Percentiles rank a stretch among this genome's conserved stretches.
phyloP scores from a whole-genome alignment of 2,888 invertebrate species.

The Noctua janthe region DNA sequence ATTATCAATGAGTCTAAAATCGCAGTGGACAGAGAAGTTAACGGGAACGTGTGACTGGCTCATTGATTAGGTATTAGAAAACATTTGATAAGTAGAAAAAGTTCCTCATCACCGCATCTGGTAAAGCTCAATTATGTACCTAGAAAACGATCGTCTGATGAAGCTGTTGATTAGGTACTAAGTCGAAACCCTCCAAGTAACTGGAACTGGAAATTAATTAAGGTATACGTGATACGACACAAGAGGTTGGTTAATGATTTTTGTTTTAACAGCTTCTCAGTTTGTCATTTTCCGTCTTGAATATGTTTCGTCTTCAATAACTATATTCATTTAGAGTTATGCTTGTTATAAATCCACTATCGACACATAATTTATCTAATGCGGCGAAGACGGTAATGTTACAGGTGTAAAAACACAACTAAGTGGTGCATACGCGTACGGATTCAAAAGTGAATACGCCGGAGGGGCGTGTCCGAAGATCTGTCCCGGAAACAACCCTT shows the following conservation, averaged over 20 bases:
- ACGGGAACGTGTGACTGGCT: background rate
- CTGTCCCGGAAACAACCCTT: constrained; percentile 93
- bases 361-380: constrained; percentile 63
- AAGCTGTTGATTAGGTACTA: background rate
- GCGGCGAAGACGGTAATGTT: constrained; percentile 85
- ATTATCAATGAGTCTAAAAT: constrained; percentile 42
- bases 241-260: background rate
- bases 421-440: constrained; percentile 91
- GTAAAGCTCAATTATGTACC: background rate
- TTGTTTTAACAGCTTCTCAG: background rate
- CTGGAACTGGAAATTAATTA: no score
- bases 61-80: background rate
- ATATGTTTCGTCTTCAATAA: background rate
- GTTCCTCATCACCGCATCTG: background rate
- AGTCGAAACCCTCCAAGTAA: background rate
- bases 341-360: background rate
- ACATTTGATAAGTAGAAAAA: background rate
- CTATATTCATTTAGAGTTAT: background rate
- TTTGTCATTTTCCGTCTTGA: background rate
- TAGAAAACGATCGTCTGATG: background rate
- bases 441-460: constrained; percentile 91
- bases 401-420: constrained; percentile 91
- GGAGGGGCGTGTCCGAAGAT: constrained; percentile 92
- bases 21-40: background rate
- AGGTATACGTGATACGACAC: no score